Conservation (phyloP, 2,888 invertebrate genomes). For the Epistrophella euchroma region DNA sequence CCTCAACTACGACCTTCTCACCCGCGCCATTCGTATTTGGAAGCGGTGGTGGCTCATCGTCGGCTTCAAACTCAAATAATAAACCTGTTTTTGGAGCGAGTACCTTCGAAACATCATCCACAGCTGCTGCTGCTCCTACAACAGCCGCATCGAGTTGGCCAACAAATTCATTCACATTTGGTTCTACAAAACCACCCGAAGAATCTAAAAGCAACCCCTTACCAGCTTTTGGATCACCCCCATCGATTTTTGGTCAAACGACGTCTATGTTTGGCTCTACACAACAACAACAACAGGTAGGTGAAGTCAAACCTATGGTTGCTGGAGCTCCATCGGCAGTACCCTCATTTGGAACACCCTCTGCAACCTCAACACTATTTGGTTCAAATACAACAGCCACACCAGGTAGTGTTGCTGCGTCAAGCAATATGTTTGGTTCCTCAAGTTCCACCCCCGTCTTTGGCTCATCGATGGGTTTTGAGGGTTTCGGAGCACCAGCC, state of each 20-base stretch:
- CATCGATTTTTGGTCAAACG: conserved; percentile 75
- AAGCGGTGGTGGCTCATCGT: conserved; percentile 30
- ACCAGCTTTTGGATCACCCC: conserved; percentile 63
- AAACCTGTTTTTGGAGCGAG: conserved; percentile 50
- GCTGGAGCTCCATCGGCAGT: conserved; percentile 67
- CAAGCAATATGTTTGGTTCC: conserved; percentile 71
- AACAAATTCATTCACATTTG: conserved; percentile 65
- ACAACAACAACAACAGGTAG: conserved; percentile 47
- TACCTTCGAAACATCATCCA: conserved; percentile 59
- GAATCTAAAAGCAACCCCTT: conserved; percentile 50
- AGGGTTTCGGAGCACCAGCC: conserved; percentile 67
- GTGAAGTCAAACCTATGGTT: conserved; percentile 73
- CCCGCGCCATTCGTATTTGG: conserved; percentile 62
- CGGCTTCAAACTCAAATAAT: conserved; percentile 47
- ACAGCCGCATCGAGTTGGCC: conserved; percentile 76
- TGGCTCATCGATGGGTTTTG: conserved; percentile 42
- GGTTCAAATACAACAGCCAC: conserved; percentile 75
- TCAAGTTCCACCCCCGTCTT: conserved; percentile 55
- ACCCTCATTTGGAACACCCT: conserved; percentile 75
- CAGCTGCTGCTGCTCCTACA: conserved; percentile 66
- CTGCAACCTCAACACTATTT: conserved; percentile 72
- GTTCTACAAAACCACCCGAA: conserved; percentile 73
- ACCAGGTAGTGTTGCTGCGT: conserved; percentile 68
- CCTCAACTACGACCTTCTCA: conserved; percentile 33
- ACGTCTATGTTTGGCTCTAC: conserved; percentile 77